Base-by-base conservation (phyloP, 2,113 vertebrate species). In the Phocoena sinus region DNA sequence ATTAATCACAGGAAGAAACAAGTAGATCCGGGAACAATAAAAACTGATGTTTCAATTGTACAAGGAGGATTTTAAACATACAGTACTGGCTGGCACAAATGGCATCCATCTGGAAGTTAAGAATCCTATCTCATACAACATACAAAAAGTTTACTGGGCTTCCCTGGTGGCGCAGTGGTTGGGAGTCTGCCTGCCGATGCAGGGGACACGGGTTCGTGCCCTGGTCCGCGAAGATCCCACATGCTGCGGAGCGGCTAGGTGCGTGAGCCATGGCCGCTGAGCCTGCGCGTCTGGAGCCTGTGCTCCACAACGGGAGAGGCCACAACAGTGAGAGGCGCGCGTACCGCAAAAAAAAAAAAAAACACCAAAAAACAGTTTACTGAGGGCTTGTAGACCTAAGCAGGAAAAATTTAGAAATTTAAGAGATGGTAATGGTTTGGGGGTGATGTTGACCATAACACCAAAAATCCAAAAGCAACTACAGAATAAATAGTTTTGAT, bases 161-260 rank as follows among this genome's bases (percentile, higher is more conserved):
- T 11, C 44, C 44, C 44, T 47, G 44, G 9, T 47, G 44, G 44
- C 44, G 9, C 44, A 47, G 44, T 10, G 44, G 2, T 47, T 47
- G 44, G 10, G 9, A 47, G 9, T 11, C 0, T 2, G 44, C 44
- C 44, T 47, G 8, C 44, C 44, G 1, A 44, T 44, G 44, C 44
- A 44, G 44, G 44, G 8, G 8, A 44, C 44, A 44, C 44, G 44
- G 44, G 44, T 44, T 44, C 44, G 44, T 44, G 44, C 44, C 44
- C 44, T 1, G 44, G 44, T 10, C 8, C 8, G 44, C 0, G 44
- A 47, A 47, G 44, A 47, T 47, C 44, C 44, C 44, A 47, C 44
- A 11, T 47, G 10, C 44, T 0, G 44, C 10, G 2, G 9, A 10
- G 10, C 44, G 0, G 44, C 44, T 47, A 0, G 44, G 44, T 0